Conservation (phyloP, 2,797 vertebrate genomes). For the Lutjanus argentimaculatus region DNA sequence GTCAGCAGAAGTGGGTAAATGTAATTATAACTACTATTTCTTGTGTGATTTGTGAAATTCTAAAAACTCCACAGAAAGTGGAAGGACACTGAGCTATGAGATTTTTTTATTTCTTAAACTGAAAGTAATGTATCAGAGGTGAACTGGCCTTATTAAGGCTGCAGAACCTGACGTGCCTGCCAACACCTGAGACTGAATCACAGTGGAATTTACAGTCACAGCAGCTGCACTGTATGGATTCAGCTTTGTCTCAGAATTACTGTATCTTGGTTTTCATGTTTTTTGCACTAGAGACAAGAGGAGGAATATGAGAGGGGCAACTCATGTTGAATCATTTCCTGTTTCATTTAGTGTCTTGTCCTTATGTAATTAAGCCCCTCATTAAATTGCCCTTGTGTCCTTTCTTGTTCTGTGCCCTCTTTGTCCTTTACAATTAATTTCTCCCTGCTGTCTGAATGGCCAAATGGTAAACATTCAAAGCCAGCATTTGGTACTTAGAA, state of each 20-base stretch:
- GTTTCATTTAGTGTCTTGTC: slow-evolving; percentile 13
- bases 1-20: slow-evolving; percentile 7
- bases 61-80: neutral
- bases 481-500: neutral
- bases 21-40: slow-evolving; percentile 28
- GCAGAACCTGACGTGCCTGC: slow-evolving; percentile 1
- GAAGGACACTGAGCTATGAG: slow-evolving; percentile 9
- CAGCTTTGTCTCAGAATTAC: neutral
- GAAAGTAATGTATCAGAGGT: slow-evolving; percentile 4
- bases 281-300: neutral
- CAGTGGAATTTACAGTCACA: neutral
- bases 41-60: slow-evolving; percentile 5
- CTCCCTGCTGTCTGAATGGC: slow-evolving; percentile 4
- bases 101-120: neutral
- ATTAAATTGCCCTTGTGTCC: slow-evolving; percentile 9
- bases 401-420: neutral
- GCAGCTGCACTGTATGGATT: neutral
- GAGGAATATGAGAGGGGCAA: neutral
- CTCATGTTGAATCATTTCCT: slow-evolving; percentile 25
- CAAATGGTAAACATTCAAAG: slow-evolving; percentile 13
- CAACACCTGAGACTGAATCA: slow-evolving; percentile 2
- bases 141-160: slow-evolving; percentile 11
- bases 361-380: slow-evolving; percentile 13
- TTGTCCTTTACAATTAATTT: slow-evolving; percentile 21
- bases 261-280: too few species aligned